Conservation (phyloP, 2,888 invertebrate genomes). For the Athalia circularis region DNA sequence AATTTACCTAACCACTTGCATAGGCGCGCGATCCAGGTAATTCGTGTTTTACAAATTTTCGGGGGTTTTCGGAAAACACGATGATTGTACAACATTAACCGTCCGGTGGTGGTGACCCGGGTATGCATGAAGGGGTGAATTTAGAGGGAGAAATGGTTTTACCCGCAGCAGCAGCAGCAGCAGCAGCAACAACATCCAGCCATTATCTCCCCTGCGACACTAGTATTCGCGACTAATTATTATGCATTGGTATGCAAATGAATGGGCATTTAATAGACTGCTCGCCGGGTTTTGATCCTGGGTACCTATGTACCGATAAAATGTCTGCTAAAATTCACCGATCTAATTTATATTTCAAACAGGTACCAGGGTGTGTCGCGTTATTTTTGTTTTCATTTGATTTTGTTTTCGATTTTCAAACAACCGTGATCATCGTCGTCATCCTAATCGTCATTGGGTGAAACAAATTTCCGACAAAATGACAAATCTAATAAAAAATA, state of each 20-base stretch:
- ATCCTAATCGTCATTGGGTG: too few relatives aligned
- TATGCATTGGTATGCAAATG: constrained; percentile 69
- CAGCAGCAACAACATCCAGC: not conserved
- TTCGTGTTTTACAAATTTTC: not conserved
- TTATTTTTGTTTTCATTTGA: too few relatives aligned
- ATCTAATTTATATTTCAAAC: not conserved
- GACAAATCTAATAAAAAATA: too few relatives aligned
- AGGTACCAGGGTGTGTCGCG: not conserved
- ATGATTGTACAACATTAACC: not conserved
- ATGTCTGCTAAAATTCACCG: constrained; percentile 14
- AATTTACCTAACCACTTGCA: not conserved
- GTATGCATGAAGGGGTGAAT: too few relatives aligned
- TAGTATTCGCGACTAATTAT: constrained; percentile 61
- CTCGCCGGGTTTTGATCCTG: constrained; percentile 5
- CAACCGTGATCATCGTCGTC: not conserved
- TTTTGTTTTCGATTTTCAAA: not conserved
- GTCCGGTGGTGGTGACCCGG: constrained; percentile 4
- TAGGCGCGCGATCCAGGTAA: not conserved
- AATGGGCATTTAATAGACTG: constrained; percentile 65
- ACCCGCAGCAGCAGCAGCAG: not conserved
- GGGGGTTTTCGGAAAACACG: not conserved
- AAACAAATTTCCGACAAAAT: too few relatives aligned
- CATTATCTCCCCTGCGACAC: constrained; percentile 27
- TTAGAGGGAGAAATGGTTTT: too few relatives aligned
- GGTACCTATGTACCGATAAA: not conserved